Conservation (phyloP, 2,888 invertebrate genomes). For the Dexiosoma caninum region DNA sequence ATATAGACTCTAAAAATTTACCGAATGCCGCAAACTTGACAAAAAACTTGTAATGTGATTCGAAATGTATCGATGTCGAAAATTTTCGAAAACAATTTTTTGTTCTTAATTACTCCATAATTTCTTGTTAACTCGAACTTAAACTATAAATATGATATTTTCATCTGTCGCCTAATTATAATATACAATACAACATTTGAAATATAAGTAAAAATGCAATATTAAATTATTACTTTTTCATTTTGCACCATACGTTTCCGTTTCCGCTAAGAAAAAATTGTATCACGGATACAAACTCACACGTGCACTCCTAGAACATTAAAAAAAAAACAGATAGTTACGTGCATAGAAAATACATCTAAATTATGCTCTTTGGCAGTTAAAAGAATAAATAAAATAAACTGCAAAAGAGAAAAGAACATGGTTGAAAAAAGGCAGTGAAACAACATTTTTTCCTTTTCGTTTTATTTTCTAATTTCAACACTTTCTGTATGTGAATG, state of each 20-base stretch:
- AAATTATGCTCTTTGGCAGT: conserved; percentile 59
- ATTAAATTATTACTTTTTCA: too few relatives aligned
- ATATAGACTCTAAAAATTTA: too few relatives aligned
- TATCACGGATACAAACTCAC: neutral
- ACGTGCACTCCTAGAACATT: neutral
- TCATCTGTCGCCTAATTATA: too few relatives aligned
- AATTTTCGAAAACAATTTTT: too few relatives aligned
- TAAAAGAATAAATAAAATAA: conserved; percentile 56
- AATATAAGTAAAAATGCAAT: too few relatives aligned
- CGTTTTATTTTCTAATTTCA: conserved; percentile 6
- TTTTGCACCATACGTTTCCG: conserved; percentile 32
- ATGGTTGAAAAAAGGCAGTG: neutral
- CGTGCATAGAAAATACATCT: conserved; percentile 13
- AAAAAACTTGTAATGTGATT: too few relatives aligned
- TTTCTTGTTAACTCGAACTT: too few relatives aligned
- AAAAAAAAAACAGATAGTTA: neutral
- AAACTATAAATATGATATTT: too few relatives aligned
- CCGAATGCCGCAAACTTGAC: too few relatives aligned
- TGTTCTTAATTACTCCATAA: too few relatives aligned
- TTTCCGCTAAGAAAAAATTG: conserved; percentile 25
- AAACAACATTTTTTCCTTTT: neutral
- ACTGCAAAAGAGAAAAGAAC: conserved; percentile 23
- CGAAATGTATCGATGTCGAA: too few relatives aligned
- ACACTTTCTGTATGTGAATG: conserved; percentile 37
- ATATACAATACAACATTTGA: too few relatives aligned